phyloP scores from a whole-genome alignment of 2,113 vertebrate genomes.

The Helogale parvula region DNA sequence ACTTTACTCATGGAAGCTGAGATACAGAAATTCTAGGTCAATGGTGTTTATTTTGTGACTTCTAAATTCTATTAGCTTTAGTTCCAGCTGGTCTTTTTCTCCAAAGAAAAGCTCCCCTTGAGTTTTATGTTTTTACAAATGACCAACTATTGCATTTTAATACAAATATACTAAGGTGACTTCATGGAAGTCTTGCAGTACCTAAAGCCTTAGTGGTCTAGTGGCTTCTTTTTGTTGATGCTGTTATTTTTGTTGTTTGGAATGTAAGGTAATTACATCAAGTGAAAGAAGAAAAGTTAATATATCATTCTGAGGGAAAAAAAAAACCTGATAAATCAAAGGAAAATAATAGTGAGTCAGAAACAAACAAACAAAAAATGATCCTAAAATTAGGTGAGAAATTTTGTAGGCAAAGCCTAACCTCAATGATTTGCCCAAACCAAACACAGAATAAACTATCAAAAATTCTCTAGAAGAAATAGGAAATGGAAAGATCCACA shows the following conservation, averaged over 20 bases:
- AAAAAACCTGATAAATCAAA: not conserved
- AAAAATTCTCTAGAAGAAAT: not conserved
- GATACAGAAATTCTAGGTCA: not conserved
- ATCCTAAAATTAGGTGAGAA: conserved; percentile 35
- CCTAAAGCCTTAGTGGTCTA: not conserved
- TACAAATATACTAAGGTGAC: not conserved
- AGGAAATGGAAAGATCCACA: conserved; percentile 45
- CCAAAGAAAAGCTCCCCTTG: not conserved
- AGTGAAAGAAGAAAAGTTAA: not conserved
- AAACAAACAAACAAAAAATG: not conserved
- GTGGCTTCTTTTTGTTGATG: not conserved
- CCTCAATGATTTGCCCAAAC: not conserved
- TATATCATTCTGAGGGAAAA: not conserved
- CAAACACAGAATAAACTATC: conserved; percentile 4
- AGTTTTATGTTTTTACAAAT: not conserved
- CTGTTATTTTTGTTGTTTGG: not conserved
- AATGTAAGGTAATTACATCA: not conserved
- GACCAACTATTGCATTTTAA: not conserved
- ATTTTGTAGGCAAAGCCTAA: not conserved
- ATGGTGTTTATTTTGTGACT: not conserved
- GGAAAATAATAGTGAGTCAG: not conserved
- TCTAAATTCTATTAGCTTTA: not conserved
- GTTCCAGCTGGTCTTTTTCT: not conserved
- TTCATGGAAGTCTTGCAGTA: not conserved
- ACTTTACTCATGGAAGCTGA: not conserved